Conservation (phyloP, 1,140 invertebrate genomes). For the Phortica variegata region DNA sequence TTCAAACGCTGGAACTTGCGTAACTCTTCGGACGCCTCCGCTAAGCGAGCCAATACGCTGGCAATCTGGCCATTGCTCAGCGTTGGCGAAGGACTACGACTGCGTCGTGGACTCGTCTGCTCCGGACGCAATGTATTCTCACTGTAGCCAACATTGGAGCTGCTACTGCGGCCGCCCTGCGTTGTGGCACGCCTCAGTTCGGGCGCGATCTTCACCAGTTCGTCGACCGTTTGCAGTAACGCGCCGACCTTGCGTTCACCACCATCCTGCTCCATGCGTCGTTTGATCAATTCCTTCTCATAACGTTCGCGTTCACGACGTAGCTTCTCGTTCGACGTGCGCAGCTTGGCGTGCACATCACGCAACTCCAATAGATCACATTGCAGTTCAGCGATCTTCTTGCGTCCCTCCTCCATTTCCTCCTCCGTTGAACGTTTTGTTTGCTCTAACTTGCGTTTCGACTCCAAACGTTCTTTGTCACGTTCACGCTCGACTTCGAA, state of each 20-base stretch:
- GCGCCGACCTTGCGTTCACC: constrained; percentile 52
- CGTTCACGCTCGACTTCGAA: constrained; percentile 86
- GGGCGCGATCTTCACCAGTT: constrained; percentile 71
- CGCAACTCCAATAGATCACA: constrained; percentile 83
- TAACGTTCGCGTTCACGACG: constrained; percentile 81
- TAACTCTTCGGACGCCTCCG: constrained; percentile 61
- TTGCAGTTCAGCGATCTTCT: constrained; percentile 79
- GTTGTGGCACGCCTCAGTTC: constrained; percentile 58
- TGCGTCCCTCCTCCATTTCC: constrained; percentile 84
- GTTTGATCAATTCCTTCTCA: constrained; percentile 77
- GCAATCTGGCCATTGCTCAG: constrained; percentile 49
- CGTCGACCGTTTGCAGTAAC: constrained; percentile 76
- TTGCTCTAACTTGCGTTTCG: constrained; percentile 81
- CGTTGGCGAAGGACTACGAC: constrained; percentile 49
- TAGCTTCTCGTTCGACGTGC: constrained; percentile 89
- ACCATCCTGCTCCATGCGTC: constrained; percentile 59
- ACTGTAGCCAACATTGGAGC: constrained; percentile 7
- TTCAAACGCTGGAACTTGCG: constrained; percentile 57
- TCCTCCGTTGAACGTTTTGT: constrained; percentile 81
- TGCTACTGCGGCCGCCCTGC: too few species aligned
- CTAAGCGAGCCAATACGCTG: constrained; percentile 53
- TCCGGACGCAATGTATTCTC: constrained; percentile 42
- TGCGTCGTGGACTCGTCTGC: constrained; percentile 41
- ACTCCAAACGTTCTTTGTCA: constrained; percentile 84
- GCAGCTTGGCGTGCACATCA: constrained; percentile 86